Percentiles rank a stretch among this genome's conserved stretches.
Conservation (phyloP, 64 coral and sea anemone species). For the Porites australiensis region DNA sequence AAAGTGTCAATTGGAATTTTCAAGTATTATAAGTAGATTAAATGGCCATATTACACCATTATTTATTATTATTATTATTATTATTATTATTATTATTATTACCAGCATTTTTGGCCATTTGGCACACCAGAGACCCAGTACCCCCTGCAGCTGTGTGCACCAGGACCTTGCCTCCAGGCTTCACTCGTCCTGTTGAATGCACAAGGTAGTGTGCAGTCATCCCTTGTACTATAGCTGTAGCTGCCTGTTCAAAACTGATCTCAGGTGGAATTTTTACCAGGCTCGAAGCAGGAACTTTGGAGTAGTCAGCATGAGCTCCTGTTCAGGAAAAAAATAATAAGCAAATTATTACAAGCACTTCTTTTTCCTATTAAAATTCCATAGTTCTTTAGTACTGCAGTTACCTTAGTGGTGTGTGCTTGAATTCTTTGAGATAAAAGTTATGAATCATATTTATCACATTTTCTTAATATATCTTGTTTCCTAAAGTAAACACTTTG, state of each 20-base stretch:
- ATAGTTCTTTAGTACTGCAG: too few species aligned
- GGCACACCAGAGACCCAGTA: conserved; percentile 67
- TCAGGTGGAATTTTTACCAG: conserved; percentile 45
- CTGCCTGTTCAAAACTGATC: conserved; percentile 60
- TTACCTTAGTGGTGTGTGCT: too few species aligned
- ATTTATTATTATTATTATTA: too few species aligned
- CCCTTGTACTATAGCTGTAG: conserved; percentile 71
- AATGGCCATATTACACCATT: too few species aligned
- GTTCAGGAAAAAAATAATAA: background rate
- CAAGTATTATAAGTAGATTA: too few species aligned
- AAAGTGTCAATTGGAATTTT: too few species aligned
- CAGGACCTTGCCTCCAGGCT: conserved; percentile 56
- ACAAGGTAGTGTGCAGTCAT: conserved; percentile 83
- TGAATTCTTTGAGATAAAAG: too few species aligned
- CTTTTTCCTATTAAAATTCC: too few species aligned
- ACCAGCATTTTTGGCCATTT: conserved; percentile 78
- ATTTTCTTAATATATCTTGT: too few species aligned
- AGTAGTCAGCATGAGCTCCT: conserved; percentile 73
- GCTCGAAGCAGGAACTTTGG: conserved; percentile 61
- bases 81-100: background rate
- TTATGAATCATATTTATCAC: too few species aligned
- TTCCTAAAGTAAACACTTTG: too few species aligned
- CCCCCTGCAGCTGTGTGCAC: conserved; percentile 77
- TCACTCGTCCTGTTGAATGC: conserved; percentile 45
- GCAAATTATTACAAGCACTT: too few species aligned